These are phyloP conservation scores for Sakesphorus luctuosus DNA, from an alignment of 2,113 vertebrate genomes.

Conservation along the genomic window DNA sequence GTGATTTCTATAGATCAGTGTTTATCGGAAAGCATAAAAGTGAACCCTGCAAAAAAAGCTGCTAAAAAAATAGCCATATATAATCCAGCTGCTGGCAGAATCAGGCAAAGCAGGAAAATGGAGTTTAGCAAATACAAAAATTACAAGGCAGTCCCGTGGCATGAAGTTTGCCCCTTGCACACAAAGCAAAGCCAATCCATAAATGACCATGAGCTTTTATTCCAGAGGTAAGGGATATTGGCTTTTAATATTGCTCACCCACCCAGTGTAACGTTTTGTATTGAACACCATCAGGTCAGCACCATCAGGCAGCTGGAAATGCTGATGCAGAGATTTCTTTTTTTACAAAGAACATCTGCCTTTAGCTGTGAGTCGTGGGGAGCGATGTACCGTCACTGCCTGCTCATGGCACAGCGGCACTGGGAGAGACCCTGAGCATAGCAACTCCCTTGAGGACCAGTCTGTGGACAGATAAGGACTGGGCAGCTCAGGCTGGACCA, in stretches of 20 bases:
- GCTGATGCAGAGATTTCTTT: too few species aligned
- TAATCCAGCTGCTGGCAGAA: neutral
- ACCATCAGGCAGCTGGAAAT: neutral
- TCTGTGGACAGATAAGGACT: neutral
- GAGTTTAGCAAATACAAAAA: neutral
- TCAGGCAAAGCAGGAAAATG: neutral
- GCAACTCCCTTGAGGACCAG: neutral
- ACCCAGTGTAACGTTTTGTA: neutral
- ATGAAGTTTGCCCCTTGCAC: neutral
- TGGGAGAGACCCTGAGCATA: accelerated
- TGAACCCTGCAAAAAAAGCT: neutral
- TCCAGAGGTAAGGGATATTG: neutral
- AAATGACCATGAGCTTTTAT: neutral
- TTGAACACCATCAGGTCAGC: neutral
- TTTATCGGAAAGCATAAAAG: neutral
- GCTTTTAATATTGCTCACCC: neutral
- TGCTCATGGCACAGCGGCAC: accelerated
- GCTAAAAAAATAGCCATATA: neutral
- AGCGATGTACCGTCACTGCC: neutral
- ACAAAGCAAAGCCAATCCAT: neutral
- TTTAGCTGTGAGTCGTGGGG: accelerated
- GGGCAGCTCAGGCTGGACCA: neutral
- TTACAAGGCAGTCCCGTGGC: neutral
- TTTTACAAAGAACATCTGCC: neutral
- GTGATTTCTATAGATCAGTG: neutral